Evolutionary conservation across 2,797 vertebrate species (phyloP).

Genomic region (Otolemur crassicaudatus): DNA sequence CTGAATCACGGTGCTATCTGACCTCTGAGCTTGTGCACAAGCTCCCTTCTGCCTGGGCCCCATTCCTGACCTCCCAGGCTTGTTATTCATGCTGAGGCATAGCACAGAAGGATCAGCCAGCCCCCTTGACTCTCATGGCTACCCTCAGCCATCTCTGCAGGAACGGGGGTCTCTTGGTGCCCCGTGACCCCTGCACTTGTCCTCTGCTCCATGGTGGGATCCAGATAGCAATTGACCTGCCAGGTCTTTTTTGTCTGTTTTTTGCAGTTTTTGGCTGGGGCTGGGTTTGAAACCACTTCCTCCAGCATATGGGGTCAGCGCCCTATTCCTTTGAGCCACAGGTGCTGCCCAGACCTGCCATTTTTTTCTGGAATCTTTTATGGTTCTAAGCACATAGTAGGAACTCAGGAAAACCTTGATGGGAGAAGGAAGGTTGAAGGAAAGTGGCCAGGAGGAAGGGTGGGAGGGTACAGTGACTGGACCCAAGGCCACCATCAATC

Average conservation of each 20-base stretch:
- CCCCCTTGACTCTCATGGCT: too few relatives aligned
- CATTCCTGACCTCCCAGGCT: neutral
- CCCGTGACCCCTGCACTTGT: neutral
- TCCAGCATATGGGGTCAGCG: too few relatives aligned
- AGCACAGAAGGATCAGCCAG: too few relatives aligned
- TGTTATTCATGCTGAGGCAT: fast-evolving
- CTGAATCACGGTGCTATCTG: fast-evolving
- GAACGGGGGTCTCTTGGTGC: neutral
- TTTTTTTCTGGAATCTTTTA: neutral
- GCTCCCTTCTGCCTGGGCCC: neutral
- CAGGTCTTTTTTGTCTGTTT: too few relatives aligned
- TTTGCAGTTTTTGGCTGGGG: too few relatives aligned
- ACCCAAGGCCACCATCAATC: neutral
- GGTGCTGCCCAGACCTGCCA: neutral
- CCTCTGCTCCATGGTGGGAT: neutral
- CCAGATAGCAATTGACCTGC: neutral
- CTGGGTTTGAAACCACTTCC: too few relatives aligned
- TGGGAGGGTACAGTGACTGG: neutral
- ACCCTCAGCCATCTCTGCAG: neutral
- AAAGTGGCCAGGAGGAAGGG: neutral
- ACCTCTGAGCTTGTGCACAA: neutral
- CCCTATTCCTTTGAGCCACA: too few relatives aligned
- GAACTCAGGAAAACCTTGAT: neutral
- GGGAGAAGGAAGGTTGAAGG: too few relatives aligned
- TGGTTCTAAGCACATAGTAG: neutral